These are phyloP conservation scores for Masticophis lateralis DNA, from an alignment of 2,797 vertebrate species.

Conservation along the genomic window DNA sequence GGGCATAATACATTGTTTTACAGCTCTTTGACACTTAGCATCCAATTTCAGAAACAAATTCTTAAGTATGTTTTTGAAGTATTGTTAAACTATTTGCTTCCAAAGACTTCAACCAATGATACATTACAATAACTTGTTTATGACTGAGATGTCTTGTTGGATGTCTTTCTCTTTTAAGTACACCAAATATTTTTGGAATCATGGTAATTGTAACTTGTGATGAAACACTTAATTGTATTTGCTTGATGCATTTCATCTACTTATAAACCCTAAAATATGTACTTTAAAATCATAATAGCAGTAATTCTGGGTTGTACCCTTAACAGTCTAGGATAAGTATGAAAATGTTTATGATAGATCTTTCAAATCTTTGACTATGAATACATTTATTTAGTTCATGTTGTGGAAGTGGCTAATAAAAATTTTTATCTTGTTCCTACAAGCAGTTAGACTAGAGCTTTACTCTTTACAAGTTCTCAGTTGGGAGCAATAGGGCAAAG, in stretches of 20 bases:
- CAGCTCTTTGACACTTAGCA: not conserved
- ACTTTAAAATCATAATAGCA: not conserved
- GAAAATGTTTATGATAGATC: not conserved
- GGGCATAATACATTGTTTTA: not conserved
- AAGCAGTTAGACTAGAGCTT: not conserved
- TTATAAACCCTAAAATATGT: not conserved
- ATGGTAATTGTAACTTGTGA: not conserved
- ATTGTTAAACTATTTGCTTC: not conserved
- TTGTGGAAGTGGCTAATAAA: not conserved
- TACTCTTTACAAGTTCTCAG: not conserved
- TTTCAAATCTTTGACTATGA: not conserved
- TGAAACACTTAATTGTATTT: not conserved
- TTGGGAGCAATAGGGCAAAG: not conserved
- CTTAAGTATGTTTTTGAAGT: not conserved
- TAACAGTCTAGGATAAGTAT: not conserved
- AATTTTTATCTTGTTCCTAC: not conserved
- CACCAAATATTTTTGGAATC: not conserved
- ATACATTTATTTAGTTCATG: not conserved
- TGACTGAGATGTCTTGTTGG: not conserved
- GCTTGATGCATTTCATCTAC: not conserved
- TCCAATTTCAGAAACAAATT: not conserved
- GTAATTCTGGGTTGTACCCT: not conserved
- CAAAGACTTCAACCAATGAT: not conserved
- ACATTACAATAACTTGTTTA: not conserved
- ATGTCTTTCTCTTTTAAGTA: not conserved